Percentiles rank a stretch among this genome's conserved stretches.
Conservation (phyloP, 2,888 invertebrate species). For the Chouioia cunea region DNA sequence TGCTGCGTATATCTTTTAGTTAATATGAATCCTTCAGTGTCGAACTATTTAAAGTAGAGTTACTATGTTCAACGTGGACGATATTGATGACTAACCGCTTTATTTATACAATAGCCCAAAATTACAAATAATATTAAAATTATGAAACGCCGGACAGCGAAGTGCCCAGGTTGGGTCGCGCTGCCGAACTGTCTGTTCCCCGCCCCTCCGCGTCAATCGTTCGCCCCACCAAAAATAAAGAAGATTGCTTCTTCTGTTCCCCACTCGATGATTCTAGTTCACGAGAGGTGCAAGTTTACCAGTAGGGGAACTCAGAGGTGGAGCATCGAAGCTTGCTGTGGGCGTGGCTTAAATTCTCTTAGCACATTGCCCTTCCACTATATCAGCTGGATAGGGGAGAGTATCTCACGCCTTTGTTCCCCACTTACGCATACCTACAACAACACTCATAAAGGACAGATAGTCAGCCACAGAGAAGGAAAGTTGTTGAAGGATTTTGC, state of each 20-base stretch:
- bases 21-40: too few species aligned
- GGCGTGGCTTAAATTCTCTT: constrained; percentile 46
- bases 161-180: constrained; percentile 69
- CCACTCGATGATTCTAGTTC: constrained; percentile 41
- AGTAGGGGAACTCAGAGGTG: constrained; percentile 47
- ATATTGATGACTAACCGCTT: too few species aligned
- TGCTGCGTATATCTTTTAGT: too few species aligned
- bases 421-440: constrained; percentile 49
- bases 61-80: too few species aligned
- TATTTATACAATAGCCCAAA: constrained; percentile 50
- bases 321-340: constrained; percentile 40
- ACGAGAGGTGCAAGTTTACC: constrained; percentile 42
- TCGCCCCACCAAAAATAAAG: constrained; percentile 56
- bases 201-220: constrained; percentile 64
- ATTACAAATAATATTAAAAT: constrained; percentile 66
- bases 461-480: constrained; percentile 46
- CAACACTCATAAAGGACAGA: constrained; percentile 49
- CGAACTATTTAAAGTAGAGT: too few species aligned
- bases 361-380: constrained; percentile 43
- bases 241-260: constrained; percentile 39
- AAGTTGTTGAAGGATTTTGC: constrained; percentile 48
- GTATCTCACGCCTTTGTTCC: constrained; percentile 50
- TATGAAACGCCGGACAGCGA: constrained; percentile 68
- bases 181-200: constrained; percentile 68
- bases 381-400: constrained; percentile 40